Evolutionary conservation across 2,797 vertebrate species (phyloP).

Genomic region (Platalea minor): DNA sequence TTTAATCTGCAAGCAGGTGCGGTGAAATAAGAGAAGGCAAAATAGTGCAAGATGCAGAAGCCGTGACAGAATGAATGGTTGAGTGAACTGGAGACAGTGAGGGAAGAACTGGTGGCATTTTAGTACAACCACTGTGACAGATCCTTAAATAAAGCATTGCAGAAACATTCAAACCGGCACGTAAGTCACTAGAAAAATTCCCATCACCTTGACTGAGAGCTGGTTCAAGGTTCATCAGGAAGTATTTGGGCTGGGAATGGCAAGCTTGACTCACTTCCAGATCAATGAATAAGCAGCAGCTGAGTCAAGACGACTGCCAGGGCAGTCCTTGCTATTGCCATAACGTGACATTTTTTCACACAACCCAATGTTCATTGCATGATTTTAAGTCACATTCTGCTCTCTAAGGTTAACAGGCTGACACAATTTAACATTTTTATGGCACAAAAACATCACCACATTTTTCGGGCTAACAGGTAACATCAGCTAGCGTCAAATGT

Average conservation of each 20-base stretch:
- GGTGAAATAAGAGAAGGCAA: conserved; percentile 48
- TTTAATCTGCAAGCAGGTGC: conserved; percentile 8
- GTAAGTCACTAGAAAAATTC: neutral
- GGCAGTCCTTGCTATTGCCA: neutral
- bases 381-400: neutral
- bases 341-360: neutral
- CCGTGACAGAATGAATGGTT: conserved; percentile 23
- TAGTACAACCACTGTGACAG: neutral
- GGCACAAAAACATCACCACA: neutral
- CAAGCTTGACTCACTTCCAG: neutral
- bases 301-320: neutral
- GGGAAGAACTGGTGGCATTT: conserved; percentile 11
- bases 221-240: neutral
- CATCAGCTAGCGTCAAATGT: neutral
- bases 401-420: neutral
- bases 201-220: neutral
- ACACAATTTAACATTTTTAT: neutral
- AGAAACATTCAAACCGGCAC: neutral
- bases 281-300: neutral
- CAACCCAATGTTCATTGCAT: accelerated
- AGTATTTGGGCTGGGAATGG: neutral
- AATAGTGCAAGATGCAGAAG: conserved; percentile 56
- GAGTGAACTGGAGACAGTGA: conserved; percentile 30
- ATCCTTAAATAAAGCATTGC: neutral
- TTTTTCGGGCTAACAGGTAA: neutral